phyloP scores from a whole-genome alignment of 2,113 vertebrate species.

The Casuarius casuarius region DNA sequence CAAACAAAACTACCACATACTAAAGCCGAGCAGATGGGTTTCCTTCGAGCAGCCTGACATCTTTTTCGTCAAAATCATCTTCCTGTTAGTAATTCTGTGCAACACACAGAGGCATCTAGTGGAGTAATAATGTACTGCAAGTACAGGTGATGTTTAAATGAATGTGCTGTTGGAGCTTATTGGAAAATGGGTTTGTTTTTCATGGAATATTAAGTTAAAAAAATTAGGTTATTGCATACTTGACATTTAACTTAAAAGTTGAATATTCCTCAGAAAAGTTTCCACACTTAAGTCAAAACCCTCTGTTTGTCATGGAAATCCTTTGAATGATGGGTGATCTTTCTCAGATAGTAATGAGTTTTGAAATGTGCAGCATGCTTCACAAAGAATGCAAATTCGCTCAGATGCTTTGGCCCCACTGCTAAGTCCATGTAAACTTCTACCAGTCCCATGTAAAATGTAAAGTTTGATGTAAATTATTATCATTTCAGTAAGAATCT shows the following conservation, averaged over 20 bases:
- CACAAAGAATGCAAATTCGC: neutral
- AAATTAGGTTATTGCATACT: neutral
- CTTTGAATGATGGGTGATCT: neutral
- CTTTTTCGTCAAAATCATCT: neutral
- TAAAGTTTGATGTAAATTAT: neutral
- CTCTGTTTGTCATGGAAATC: neutral
- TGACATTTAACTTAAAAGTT: neutral
- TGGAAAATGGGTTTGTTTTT: neutral
- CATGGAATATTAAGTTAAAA: neutral
- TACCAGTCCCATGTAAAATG: neutral
- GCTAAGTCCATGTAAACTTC: neutral
- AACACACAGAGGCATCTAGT: neutral
- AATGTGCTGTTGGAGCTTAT: neutral
- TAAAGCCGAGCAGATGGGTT: neutral
- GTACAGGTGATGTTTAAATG: neutral
- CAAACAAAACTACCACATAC: neutral
- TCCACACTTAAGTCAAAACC: neutral
- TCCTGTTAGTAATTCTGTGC: neutral
- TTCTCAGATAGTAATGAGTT: neutral
- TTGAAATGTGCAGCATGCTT: neutral
- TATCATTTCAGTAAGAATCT: neutral
- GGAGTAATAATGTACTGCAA: neutral
- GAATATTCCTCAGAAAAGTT: neutral
- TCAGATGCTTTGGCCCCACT: neutral
- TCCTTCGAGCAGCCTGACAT: neutral